These are phyloP conservation scores for Pogonus chalceus DNA, from an alignment of 1,140 invertebrate species.

Conservation along the genomic window DNA sequence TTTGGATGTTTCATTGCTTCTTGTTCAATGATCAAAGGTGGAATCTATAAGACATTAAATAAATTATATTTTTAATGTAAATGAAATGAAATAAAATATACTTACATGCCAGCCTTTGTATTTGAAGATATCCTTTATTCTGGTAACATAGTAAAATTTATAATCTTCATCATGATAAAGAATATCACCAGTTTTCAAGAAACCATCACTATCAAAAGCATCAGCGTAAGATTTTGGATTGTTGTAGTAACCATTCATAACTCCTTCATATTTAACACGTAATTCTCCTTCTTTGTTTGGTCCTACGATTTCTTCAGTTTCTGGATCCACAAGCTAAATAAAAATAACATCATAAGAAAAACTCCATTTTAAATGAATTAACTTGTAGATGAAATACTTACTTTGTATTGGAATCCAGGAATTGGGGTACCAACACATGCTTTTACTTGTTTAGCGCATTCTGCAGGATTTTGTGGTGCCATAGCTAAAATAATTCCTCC, in stretches of 20 bases:
- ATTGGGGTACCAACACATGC: constrained; percentile 32
- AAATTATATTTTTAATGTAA: too few species aligned
- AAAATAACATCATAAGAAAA: background rate
- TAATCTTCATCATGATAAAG: constrained; percentile 54
- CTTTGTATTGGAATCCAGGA: constrained; percentile 33
- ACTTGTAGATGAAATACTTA: too few species aligned
- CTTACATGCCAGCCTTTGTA: too few species aligned
- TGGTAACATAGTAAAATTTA: too few species aligned
- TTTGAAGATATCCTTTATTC: too few species aligned
- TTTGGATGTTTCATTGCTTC: too few species aligned
- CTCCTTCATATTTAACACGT: constrained; percentile 49
- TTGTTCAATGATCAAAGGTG: too few species aligned
- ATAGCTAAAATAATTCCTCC: constrained; percentile 20
- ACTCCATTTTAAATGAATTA: too few species aligned
- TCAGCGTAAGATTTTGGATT: constrained; percentile 25
- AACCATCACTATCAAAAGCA: constrained; percentile 49
- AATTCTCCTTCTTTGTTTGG: constrained; percentile 55
- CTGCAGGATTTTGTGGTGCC: constrained; percentile 11
- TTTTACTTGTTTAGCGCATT: too few species aligned
- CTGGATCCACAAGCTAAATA: constrained; percentile 36
- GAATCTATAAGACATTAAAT: too few species aligned
- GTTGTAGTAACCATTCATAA: constrained; percentile 25
- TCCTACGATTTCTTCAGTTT: constrained; percentile 46
- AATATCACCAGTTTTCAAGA: constrained; percentile 59
- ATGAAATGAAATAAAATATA: too few species aligned